phyloP scores from a whole-genome alignment of 2,113 vertebrate genomes.

The Psittacara wagleri region DNA sequence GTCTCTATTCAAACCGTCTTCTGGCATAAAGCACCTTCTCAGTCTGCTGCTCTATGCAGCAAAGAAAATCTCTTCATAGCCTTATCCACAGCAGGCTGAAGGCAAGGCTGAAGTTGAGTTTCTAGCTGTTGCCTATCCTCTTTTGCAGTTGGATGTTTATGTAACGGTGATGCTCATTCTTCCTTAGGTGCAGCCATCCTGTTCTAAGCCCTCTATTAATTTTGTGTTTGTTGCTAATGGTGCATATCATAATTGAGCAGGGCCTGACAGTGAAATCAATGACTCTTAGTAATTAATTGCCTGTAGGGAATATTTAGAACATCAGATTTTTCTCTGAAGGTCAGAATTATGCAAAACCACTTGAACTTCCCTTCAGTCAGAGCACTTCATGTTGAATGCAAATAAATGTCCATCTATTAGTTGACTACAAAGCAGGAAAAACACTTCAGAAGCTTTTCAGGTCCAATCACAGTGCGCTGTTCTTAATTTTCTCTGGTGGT shows the following conservation, averaged over 20 bases:
- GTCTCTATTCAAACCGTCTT: background rate
- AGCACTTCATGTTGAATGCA: background rate
- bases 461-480: background rate
- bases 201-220: background rate
- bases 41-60: background rate
- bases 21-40: background rate
- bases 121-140: background rate
- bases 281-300: background rate
- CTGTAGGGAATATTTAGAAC: background rate
- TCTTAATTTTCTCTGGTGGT: background rate
- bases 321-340: background rate
- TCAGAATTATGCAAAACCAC: background rate
- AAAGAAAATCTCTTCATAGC: background rate
- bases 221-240: background rate
- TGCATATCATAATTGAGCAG: background rate
- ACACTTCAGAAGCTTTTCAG: background rate
- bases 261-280: background rate
- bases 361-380: background rate
- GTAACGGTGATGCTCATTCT: background rate
- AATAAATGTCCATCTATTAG: background rate
- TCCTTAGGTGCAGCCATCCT: background rate
- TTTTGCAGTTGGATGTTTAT: background rate
- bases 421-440: background rate
- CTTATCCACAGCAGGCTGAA: background rate
- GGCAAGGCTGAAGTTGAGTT: background rate